A percentile compares a stretch with the other conserved stretches of the same genome.
Conservation (phyloP, 2,113 vertebrate genomes). For the Neoarius graeffei region DNA sequence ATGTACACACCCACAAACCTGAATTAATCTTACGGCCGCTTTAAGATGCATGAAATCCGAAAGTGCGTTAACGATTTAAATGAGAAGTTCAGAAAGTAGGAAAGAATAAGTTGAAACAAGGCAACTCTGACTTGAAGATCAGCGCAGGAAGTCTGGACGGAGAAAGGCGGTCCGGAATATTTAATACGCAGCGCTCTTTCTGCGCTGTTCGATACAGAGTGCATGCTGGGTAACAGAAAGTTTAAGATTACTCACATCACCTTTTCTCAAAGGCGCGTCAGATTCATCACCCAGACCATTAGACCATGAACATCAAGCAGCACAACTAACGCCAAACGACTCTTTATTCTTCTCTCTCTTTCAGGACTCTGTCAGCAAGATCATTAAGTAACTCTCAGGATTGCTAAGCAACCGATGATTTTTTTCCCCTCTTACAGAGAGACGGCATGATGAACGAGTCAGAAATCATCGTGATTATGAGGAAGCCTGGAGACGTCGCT, state of each 20-base stretch:
- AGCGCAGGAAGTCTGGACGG: background rate
- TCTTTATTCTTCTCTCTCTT: background rate
- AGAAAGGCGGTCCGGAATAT: background rate
- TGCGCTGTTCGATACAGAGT: background rate
- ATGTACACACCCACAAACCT: background rate
- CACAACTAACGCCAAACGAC: background rate
- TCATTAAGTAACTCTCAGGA: background rate
- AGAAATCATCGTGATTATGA: background rate
- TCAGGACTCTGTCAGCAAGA: no score
- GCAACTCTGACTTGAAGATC: background rate
- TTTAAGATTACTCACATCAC: background rate
- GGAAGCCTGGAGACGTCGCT: background rate
- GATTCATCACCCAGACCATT: background rate
- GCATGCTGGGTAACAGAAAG: background rate
- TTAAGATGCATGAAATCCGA: background rate
- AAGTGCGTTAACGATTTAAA: no score
- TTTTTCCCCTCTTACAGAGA: background rate
- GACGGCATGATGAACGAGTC: background rate
- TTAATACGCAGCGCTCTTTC: background rate
- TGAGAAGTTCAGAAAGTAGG: no score
- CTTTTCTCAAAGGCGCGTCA: background rate
- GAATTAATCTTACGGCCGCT: background rate
- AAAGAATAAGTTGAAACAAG: background rate
- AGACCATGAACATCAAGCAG: background rate
- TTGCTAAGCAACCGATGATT: background rate